Conservation (phyloP, 2,113 vertebrate species). For the Rhynchomys soricoides region DNA sequence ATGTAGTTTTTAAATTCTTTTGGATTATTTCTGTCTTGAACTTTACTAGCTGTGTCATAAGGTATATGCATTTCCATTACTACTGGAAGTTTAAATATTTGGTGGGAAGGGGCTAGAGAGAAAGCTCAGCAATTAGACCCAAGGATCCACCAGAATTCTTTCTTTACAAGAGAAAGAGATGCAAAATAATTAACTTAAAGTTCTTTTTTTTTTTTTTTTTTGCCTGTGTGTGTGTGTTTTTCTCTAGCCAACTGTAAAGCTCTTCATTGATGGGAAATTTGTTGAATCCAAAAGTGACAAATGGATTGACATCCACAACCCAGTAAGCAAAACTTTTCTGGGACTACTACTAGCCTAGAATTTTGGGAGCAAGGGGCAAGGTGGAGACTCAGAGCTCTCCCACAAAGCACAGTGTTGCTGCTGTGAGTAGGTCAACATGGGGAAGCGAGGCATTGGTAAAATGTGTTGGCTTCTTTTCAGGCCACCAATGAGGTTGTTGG, state of each 20-base stretch:
- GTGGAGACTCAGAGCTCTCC: background rate
- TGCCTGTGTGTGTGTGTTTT: conserved; percentile 23
- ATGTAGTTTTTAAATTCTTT: conserved; percentile 19
- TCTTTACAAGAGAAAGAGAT: conserved; percentile 28
- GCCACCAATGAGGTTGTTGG: conserved; percentile 95
- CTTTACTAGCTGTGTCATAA: background rate
- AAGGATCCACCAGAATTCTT: background rate
- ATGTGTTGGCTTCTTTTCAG: conserved; percentile 82
- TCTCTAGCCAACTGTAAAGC: conserved; percentile 94
- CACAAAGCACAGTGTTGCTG: background rate
- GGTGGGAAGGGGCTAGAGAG: background rate
- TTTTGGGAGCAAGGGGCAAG: background rate
- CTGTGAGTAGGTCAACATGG: background rate
- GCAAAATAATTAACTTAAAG: conserved; percentile 31
- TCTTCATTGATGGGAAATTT: conserved; percentile 98
- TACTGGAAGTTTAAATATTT: background rate
- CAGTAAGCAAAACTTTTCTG: conserved; percentile 89
- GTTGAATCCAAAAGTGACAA: conserved; percentile 95
- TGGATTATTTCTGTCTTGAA: conserved; percentile 41
- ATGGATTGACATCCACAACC: conserved; percentile 97
- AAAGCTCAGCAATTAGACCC: background rate
- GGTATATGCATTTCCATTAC: conserved; percentile 4
- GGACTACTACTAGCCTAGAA: background rate
- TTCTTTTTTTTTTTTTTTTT: background rate
- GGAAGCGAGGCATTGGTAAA: background rate